phyloP scores from a whole-genome alignment of 1,140 invertebrate species.

The Drosophila parvula region DNA sequence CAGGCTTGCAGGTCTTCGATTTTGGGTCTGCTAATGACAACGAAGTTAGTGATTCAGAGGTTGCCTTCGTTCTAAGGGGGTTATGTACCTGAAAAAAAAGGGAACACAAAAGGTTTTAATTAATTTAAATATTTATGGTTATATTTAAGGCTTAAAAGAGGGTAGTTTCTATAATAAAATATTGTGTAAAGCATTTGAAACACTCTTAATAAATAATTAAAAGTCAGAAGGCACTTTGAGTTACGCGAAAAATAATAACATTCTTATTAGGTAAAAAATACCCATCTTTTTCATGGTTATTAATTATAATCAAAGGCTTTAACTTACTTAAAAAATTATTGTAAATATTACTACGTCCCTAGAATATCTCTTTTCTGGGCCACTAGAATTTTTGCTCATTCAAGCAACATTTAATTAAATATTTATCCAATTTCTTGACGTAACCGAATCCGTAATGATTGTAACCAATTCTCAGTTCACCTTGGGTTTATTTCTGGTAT shows the following conservation, averaged over 20 bases:
- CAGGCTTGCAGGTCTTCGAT: neutral
- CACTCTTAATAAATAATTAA: no score
- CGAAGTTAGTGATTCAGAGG: conserved; percentile 11
- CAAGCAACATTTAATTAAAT: neutral
- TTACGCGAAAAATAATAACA: no score
- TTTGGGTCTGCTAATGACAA: neutral
- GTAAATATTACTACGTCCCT: neutral
- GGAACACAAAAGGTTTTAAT: neutral
- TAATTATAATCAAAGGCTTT: neutral
- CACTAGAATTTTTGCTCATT: neutral
- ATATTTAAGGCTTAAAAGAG: neutral
- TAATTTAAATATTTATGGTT: neutral
- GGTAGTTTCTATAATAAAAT: neutral
- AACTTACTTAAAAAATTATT: neutral
- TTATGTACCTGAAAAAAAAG: conserved; percentile 47
- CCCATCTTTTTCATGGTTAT: neutral
- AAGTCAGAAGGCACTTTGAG: no score
- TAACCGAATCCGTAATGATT: neutral
- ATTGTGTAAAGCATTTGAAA: neutral
- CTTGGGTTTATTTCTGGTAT: neutral
- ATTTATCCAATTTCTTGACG: neutral
- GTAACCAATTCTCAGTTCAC: neutral
- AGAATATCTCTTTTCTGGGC: neutral
- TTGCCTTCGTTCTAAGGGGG: conserved; percentile 29
- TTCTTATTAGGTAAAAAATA: no score